Conservation (phyloP, 2,888 invertebrate species). For the Pandemis corylana region DNA sequence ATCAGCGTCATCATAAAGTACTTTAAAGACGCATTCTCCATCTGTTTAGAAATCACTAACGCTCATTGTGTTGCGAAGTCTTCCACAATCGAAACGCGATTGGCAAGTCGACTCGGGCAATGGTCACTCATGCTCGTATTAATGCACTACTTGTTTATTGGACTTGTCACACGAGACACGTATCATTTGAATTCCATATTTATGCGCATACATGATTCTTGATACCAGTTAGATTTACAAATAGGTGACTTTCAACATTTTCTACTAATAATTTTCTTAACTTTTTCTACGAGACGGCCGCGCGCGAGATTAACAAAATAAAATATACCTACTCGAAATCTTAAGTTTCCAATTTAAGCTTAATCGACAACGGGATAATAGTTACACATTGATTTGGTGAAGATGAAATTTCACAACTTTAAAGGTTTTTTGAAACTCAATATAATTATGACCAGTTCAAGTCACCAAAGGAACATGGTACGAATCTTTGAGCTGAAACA, state of each 20-base stretch:
- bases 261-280: too few species aligned
- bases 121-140: conserved; percentile 12
- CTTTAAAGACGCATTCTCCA: neutral
- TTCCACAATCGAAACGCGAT: conserved; percentile 20
- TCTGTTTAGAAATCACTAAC: conserved; percentile 2
- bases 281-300: too few species aligned
- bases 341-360: too few species aligned
- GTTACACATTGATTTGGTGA: too few species aligned
- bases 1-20: neutral
- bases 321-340: too few species aligned
- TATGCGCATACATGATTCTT: neutral
- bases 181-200: conserved; percentile 9
- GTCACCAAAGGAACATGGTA: neutral
- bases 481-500: neutral
- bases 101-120: conserved; percentile 15
- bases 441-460: too few species aligned
- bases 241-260: too few species aligned
- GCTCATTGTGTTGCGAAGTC: neutral
- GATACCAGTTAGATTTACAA: too few species aligned
- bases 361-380: too few species aligned
- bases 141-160: conserved; percentile 28
- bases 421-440: too few species aligned
- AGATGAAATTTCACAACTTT: too few species aligned
- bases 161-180: conserved; percentile 29
- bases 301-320: too few species aligned